A percentile compares a stretch with the other conserved stretches of the same genome.
Conservation (phyloP, 2,113 vertebrate species). For the Cottus gobio region DNA sequence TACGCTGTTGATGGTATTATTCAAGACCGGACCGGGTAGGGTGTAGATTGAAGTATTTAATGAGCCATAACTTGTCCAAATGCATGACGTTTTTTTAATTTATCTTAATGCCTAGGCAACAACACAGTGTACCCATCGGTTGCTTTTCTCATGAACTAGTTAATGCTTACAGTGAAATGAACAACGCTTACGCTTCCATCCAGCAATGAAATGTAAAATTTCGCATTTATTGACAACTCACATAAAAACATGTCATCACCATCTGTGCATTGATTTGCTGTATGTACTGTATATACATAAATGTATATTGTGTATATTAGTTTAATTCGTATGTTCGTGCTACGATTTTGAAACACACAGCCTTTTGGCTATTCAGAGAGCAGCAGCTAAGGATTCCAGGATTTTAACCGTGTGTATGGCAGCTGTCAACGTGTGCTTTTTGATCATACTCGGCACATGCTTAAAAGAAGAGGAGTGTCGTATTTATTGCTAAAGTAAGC, state of each 20-base stretch:
- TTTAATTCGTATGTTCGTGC: conserved; percentile 72
- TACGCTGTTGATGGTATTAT: conserved; percentile 47
- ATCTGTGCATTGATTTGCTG: conserved; percentile 81
- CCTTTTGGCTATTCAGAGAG: conserved; percentile 60
- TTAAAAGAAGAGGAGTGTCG: conserved; percentile 55
- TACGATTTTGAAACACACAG: conserved; percentile 63
- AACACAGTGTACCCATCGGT: conserved; percentile 58
- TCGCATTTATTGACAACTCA: conserved; percentile 51
- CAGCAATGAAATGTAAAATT: conserved; percentile 61
- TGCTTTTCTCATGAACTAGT: conserved; percentile 66
- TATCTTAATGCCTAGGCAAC: conserved; percentile 53
- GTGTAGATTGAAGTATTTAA: conserved; percentile 70
- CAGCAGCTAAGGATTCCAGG: conserved; percentile 62
- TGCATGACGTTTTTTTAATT: conserved; percentile 73
- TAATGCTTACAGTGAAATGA: conserved; percentile 70
- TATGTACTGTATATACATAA: conserved; percentile 80
- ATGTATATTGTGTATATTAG: conserved; percentile 83
- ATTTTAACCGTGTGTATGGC: conserved; percentile 66
- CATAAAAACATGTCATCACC: conserved; percentile 57
- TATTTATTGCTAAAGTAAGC: conserved; percentile 78
- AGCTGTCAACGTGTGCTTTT: conserved; percentile 73
- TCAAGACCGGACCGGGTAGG: conserved; percentile 38
- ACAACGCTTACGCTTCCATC: conserved; percentile 61
- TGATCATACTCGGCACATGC: conserved; percentile 58
- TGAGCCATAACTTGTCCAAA: conserved; percentile 74